These are phyloP conservation scores for Muntiacus muntjak DNA, from an alignment of 2,113 vertebrate species.

Conservation along the genomic window DNA sequence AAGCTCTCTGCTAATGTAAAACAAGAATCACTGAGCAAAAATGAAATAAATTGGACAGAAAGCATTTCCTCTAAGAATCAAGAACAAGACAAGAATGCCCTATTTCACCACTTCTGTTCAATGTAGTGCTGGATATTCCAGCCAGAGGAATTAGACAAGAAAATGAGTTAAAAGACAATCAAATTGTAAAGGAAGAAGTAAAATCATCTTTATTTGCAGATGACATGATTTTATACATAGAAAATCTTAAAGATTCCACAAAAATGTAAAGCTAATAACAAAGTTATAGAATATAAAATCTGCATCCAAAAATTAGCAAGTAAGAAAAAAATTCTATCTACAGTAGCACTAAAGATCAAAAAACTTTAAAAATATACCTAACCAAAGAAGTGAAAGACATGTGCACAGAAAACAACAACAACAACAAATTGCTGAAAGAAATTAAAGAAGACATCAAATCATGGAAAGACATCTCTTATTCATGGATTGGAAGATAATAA, in stretches of 20 bases:
- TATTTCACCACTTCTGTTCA: not conserved
- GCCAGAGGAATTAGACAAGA: not conserved
- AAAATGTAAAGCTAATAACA: not conserved
- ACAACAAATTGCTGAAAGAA: not conserved
- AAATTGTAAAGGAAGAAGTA: not conserved
- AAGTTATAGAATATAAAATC: not conserved
- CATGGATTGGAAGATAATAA: not conserved
- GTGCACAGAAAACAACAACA: not conserved
- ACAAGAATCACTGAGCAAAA: not conserved
- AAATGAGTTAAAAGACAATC: not conserved
- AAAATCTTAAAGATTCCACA: not conserved
- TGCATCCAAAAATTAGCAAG: not conserved
- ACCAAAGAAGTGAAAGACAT: not conserved
- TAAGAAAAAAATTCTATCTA: not conserved
- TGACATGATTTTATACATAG: not conserved
- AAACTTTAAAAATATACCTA: not conserved
- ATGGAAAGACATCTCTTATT: not conserved
- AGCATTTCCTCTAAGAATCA: not conserved
- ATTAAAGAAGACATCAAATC: not conserved
- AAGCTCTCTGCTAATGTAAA: not conserved
- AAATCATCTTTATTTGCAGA: not conserved
- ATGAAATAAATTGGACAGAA: not conserved
- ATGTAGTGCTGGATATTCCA: not conserved
- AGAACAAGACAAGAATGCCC: not conserved
- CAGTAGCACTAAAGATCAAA: not conserved